Conservation (phyloP, 92 coral and sea anemone species). For the Phenganax stokvisi region DNA sequence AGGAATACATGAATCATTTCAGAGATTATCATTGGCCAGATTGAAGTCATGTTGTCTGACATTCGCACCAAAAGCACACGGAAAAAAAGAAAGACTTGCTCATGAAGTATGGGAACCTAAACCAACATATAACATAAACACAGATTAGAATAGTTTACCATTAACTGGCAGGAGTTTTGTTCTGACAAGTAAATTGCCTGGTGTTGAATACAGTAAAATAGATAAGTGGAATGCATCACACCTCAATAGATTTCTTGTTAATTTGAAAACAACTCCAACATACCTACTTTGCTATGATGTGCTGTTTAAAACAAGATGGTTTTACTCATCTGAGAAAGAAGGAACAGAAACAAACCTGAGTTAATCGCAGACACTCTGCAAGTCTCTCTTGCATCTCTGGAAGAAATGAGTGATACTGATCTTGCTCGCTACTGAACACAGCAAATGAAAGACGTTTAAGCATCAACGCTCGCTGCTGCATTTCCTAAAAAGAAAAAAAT, state of each 20-base stretch:
- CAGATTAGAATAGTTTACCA: too few relatives aligned
- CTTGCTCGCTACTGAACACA: conserved; percentile 89
- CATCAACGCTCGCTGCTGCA: conserved; percentile 88
- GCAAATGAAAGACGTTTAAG: conserved; percentile 83
- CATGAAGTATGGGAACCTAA: conserved; percentile 80
- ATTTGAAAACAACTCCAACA: too few relatives aligned
- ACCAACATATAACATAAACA: too few relatives aligned
- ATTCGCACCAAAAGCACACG: conserved; percentile 89
- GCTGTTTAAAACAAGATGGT: too few relatives aligned
- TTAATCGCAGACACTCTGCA: conserved; percentile 88
- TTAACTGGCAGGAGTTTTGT: too few relatives aligned
- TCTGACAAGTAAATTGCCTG: too few relatives aligned
- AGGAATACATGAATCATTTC: conserved; percentile 90
- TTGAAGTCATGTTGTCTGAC: conserved; percentile 82
- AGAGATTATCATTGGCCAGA: conserved; percentile 94
- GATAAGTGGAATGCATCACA: too few relatives aligned
- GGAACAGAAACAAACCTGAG: conserved; percentile 42
- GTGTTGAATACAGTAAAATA: too few relatives aligned
- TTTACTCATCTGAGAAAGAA: too few relatives aligned
- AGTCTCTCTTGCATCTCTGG: conserved; percentile 95
- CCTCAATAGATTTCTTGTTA: too few relatives aligned
- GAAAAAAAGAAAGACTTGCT: conserved; percentile 85
- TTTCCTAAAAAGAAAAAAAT: conserved; percentile 58
- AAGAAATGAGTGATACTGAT: conserved; percentile 84
- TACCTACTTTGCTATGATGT: too few relatives aligned